phyloP scores from a whole-genome alignment of 1,140 invertebrate genomes.

The Theocolax elegans region DNA sequence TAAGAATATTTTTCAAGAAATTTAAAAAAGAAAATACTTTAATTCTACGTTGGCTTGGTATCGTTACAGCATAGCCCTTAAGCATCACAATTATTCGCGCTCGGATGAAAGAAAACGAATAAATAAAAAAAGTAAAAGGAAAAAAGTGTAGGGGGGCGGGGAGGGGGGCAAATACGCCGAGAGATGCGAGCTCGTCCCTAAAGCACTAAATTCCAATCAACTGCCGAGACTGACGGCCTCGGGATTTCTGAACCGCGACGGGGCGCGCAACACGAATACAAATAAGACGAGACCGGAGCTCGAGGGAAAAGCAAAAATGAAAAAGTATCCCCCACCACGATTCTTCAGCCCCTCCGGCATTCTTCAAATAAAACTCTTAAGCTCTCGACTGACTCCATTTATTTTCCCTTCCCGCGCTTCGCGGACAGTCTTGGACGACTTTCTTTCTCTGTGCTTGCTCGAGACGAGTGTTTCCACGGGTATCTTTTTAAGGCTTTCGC shows the following conservation, averaged over 20 bases:
- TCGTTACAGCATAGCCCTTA: no score
- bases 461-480: neutral
- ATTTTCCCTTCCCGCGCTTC: conserved; percentile 5
- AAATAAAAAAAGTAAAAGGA: neutral
- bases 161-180: neutral
- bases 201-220: conserved; percentile 40
- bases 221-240: neutral
- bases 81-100: neutral
- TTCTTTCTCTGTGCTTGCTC: neutral
- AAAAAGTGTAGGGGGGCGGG: neutral
- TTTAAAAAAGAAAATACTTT: no score
- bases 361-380: conserved; percentile 17
- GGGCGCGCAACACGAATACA: conserved; percentile 15
- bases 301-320: conserved; percentile 9
- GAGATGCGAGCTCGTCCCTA: neutral
- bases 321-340: neutral
- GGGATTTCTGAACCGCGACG: conserved; percentile 14
- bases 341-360: neutral
- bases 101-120: neutral
- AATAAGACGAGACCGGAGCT: conserved; percentile 15
- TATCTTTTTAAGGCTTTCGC: conserved; percentile 11
- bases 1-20: no score
- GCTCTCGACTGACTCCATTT: conserved; percentile 5
- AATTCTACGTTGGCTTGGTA: no score
- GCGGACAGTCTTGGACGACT: neutral